Percentiles rank a stretch among this genome's conserved stretches.
phyloP scores from a whole-genome alignment of 92 coral and sea anemone species.

The Porites rus region DNA sequence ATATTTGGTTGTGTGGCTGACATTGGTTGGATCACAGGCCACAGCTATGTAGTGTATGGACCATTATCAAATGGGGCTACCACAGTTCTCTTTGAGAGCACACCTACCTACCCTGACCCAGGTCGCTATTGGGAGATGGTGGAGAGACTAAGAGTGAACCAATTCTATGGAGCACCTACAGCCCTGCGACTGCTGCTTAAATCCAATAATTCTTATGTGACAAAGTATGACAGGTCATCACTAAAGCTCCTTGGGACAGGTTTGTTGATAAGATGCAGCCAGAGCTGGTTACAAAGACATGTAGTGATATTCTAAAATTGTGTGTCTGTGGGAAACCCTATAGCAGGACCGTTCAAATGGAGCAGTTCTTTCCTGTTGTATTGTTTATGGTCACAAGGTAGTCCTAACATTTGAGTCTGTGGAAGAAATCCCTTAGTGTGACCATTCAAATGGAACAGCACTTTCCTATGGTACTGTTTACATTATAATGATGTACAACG shows the following conservation, averaged over 20 bases:
- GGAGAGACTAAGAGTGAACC: slow-evolving; percentile 84
- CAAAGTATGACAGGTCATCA: slow-evolving; percentile 94
- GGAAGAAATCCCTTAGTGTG: background rate
- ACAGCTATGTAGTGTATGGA: slow-evolving; percentile 96
- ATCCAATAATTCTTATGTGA: slow-evolving; percentile 88
- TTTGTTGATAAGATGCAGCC: background rate
- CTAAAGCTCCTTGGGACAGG: slow-evolving; percentile 94
- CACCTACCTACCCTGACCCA: slow-evolving; percentile 99
- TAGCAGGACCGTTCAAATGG: too few relatives aligned
- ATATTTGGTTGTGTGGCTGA: slow-evolving; percentile 97
- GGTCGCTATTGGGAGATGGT: slow-evolving; percentile 99
- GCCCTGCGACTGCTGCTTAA: slow-evolving; percentile 88
- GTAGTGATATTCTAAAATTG: too few relatives aligned
- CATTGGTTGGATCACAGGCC: slow-evolving; percentile 99
- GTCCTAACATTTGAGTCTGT: background rate
- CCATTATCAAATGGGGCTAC: slow-evolving; percentile 98
- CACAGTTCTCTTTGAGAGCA: slow-evolving; percentile 92
- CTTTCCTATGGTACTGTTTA: too few relatives aligned
- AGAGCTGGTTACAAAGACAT: too few relatives aligned
- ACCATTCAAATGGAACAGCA: background rate
- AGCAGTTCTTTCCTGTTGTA: too few relatives aligned
- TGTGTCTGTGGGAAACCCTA: background rate
- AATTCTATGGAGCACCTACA: slow-evolving; percentile 96
- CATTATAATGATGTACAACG: background rate
- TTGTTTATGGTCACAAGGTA: background rate